Evolutionary conservation across 2,888 invertebrate species (phyloP).

Genomic region (Hesperia comma): DNA sequence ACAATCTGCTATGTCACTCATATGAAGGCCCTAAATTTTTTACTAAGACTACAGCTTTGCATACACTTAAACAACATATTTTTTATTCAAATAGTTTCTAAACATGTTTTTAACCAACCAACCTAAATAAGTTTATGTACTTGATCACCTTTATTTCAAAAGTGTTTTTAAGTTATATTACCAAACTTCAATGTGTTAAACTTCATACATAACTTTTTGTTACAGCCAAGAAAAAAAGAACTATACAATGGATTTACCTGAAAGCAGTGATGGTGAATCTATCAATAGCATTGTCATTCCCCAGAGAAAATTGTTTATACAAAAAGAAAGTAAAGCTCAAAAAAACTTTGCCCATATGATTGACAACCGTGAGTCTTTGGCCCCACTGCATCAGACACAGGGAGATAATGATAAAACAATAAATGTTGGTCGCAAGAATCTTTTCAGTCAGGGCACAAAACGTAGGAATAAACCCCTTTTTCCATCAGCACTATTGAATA

Average conservation of each 20-base stretch:
- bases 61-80: too few relatives aligned
- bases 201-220: slow-evolving; percentile 38
- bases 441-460: slow-evolving; percentile 57
- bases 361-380: slow-evolving; percentile 57
- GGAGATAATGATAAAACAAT: slow-evolving; percentile 54
- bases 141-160: too few relatives aligned
- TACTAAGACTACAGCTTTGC: too few relatives aligned
- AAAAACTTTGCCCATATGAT: slow-evolving; percentile 58
- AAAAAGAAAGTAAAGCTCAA: slow-evolving; percentile 59
- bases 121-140: too few relatives aligned
- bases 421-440: slow-evolving; percentile 55
- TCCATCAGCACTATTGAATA: slow-evolving; percentile 61
- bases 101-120: too few relatives aligned
- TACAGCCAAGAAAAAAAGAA: slow-evolving; percentile 67
- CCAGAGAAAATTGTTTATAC: slow-evolving; percentile 65
- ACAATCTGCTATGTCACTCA: too few relatives aligned
- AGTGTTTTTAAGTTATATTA: too few relatives aligned
- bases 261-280: slow-evolving; percentile 73
- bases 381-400: slow-evolving; percentile 54
- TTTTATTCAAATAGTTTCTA: too few relatives aligned
- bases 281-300: slow-evolving; percentile 72
- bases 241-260: slow-evolving; percentile 62
- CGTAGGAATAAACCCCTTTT: slow-evolving; percentile 58
- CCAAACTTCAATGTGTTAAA: not conserved
- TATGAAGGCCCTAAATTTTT: too few relatives aligned